Conservation (phyloP, 2,113 vertebrate species). For the Centropus bengalensis region DNA sequence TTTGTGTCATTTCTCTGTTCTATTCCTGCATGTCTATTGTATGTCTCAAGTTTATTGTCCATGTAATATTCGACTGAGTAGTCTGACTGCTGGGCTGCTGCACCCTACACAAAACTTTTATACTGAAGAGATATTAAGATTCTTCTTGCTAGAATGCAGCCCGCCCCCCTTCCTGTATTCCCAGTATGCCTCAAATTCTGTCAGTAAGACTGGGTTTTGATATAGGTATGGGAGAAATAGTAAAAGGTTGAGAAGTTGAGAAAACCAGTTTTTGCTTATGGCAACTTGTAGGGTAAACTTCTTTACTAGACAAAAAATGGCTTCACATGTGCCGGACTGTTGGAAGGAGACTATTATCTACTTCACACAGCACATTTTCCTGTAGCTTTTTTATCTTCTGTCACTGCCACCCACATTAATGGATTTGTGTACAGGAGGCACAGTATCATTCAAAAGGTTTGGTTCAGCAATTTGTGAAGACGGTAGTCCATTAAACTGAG, state of each 20-base stretch:
- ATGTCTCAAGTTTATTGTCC: background rate
- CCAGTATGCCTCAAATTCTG: background rate
- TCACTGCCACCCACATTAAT: background rate
- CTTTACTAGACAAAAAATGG: background rate
- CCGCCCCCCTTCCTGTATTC: background rate
- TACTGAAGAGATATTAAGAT: background rate
- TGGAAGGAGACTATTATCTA: background rate
- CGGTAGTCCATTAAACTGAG: slow-evolving; percentile 63
- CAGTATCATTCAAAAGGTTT: slow-evolving; percentile 47
- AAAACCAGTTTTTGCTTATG: background rate
- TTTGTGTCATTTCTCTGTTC: background rate
- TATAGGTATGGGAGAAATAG: background rate
- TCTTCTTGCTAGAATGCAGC: background rate
- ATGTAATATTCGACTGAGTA: background rate
- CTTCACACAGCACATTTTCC: background rate
- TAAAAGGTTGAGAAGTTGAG: background rate
- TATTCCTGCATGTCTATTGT: background rate
- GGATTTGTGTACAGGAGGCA: slow-evolving; percentile 47
- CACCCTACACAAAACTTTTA: background rate
- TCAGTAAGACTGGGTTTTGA: background rate
- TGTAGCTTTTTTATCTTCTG: background rate
- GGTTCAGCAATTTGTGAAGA: slow-evolving; percentile 46
- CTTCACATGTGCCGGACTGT: background rate
- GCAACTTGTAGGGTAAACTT: background rate
- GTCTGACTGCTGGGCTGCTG: background rate